Percentiles rank a stretch among this genome's conserved stretches.
Evolutionary conservation across 2,797 vertebrate genomes (phyloP).

Genomic region (Spinus olivaceus): DNA sequence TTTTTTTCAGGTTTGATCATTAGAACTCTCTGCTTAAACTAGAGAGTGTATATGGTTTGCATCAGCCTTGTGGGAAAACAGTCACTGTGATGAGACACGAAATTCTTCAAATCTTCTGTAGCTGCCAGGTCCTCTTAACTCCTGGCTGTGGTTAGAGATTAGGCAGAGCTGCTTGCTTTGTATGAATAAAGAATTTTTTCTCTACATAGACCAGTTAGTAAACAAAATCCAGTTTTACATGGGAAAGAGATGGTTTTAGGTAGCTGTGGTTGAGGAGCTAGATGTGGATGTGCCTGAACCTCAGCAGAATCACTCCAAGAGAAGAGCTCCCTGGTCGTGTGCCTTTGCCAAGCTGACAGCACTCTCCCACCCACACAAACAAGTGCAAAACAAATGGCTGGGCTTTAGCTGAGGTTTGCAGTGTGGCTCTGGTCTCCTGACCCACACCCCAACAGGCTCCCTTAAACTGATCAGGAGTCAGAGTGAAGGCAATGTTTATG

Average conservation of each 20-base stretch:
- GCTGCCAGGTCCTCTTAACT: not conserved
- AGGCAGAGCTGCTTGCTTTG: constrained; percentile 8
- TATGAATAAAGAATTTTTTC: not conserved
- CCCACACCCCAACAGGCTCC: not conserved
- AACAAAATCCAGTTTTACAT: not conserved
- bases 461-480: not conserved
- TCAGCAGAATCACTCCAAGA: not conserved
- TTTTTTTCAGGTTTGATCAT: constrained; percentile 8
- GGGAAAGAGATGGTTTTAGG: not conserved
- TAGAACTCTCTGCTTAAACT: constrained; percentile 7
- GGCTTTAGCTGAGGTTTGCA: not conserved
- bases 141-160: constrained; percentile 10
- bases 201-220: not conserved
- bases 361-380: not conserved
- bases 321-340: rapidly evolving
- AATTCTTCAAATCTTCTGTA: constrained; percentile 5
- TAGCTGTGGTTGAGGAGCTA: not conserved
- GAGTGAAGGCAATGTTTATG: not conserved
- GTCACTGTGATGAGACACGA: constrained; percentile 27
- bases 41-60: not conserved
- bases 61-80: constrained; percentile 8
- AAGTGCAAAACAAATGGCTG: not conserved
- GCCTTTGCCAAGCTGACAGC: not conserved
- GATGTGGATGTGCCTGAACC: not conserved
- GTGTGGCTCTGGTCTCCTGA: not conserved